Evolutionary conservation across 92 coral and sea anemone genomes (phyloP), one percentile per base, ranked within the genome.

Genomic region (Scolanthus callimorphus): DNA sequence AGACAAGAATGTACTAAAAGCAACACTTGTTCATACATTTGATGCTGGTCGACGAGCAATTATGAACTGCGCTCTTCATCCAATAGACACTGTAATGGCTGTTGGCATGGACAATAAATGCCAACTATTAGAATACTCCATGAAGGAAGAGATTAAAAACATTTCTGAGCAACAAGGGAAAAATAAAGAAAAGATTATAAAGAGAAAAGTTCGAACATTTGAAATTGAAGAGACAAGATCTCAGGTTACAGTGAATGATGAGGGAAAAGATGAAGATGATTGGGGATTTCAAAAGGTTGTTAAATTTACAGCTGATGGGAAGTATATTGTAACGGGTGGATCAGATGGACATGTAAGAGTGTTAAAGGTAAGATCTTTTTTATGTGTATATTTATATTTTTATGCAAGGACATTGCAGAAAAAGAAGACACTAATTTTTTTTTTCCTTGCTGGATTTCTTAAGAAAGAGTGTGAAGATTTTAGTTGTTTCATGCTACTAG

Each of bases 71-170:
- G 94, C 96, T 12, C 72, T 89, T 25, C 90, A 94, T 34, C 99
- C 99, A 4, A 51, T 68, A 13, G 61, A 55, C 26, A 89, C 88
- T 56, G 55, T 71, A 3, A 29, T 94, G 6, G 99, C 97, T 23
- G 90, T 89, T 49, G 99, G 99, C 51, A 84, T 89, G 87, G 99
- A 94, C 20, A 94, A 94, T 61, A 90, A 89, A 56, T 94, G 99
- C 54, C 99, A 94, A 20, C 62, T 94, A 26, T 64, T 94, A 17
- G 88, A 86, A 65, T 49, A 87, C 3, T 85, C 59, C 31, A 45
- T 77, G 1, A 89, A 89, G 27, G 90, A 88, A 63, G 95, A 87
- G 76, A 73, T 78, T 3, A 69, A 72, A 56, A 85, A 63, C 20
- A 31, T 70, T 17, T 25, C 70, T 38, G 79, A 70, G 28, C 53